These are phyloP conservation scores for Darevskia mixta DNA, from an alignment of 2,797 vertebrate genomes.

Conservation along the genomic window DNA sequence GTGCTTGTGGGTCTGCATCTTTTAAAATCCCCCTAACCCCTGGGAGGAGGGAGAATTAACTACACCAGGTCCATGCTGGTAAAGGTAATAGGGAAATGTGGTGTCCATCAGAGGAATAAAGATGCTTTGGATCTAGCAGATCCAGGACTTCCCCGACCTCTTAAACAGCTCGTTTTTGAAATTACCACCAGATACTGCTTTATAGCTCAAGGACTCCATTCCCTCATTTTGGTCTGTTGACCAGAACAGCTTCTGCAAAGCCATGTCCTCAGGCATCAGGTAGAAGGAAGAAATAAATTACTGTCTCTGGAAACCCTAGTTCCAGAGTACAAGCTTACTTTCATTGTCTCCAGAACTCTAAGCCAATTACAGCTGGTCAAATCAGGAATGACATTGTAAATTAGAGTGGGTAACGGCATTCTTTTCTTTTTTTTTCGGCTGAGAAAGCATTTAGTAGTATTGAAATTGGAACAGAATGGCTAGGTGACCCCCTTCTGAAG, in stretches of 20 bases:
- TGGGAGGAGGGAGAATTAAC: no score
- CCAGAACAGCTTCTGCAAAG: background rate
- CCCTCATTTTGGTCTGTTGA: background rate
- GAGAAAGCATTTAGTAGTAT: background rate
- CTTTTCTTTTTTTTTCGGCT: background rate
- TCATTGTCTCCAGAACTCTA: background rate
- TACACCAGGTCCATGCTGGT: no score
- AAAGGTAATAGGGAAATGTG: no score
- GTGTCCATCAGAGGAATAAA: no score
- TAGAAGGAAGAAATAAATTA: background rate
- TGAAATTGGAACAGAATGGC: background rate
- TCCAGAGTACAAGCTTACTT: background rate
- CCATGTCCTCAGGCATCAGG: background rate
- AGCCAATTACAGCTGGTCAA: background rate
- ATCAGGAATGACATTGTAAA: background rate
- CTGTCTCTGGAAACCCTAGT: background rate
- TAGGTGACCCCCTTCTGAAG: no score
- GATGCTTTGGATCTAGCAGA: no score
- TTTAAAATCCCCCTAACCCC: no score
- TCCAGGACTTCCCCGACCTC: no score
- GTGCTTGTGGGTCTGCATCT: no score
- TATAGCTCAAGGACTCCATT: no score
- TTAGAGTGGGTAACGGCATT: background rate
- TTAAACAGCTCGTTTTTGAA: no score
- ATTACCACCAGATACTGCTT: no score